phyloP scores from a whole-genome alignment of 2,113 vertebrate species.

The Cygnus buccinator region DNA sequence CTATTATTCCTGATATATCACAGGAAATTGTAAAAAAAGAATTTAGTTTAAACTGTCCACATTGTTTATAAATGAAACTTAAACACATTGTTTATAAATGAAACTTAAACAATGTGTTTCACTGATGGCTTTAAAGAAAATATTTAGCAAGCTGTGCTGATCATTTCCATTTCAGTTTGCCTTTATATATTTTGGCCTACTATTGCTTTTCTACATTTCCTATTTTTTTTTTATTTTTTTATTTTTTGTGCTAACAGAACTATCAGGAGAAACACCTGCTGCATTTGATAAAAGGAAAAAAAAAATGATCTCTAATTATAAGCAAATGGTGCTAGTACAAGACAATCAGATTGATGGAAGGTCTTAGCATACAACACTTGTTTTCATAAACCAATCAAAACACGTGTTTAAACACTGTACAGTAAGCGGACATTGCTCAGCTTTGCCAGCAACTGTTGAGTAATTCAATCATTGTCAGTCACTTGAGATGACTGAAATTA shows the following conservation, averaged over 20 bases:
- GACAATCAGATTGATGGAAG: constrained; percentile 43
- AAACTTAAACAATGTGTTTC: neutral
- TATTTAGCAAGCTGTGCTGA: neutral
- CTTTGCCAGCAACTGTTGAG: constrained; percentile 17
- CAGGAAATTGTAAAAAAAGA: neutral
- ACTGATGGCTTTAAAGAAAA: neutral
- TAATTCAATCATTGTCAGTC: neutral
- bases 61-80: no score
- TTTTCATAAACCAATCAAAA: constrained; percentile 48
- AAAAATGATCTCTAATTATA: constrained; percentile 12
- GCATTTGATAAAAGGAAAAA: neutral
- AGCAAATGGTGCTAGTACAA: constrained; percentile 25
- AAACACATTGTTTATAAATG: neutral
- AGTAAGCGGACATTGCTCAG: neutral
- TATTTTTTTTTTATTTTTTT: neutral
- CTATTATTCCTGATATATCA: neutral
- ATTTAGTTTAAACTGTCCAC: neutral
- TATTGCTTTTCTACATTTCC: neutral
- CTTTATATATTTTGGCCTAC: neutral
- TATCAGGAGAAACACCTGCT: constrained; percentile 56
- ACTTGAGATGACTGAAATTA: constrained; percentile 7
- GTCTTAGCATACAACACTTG: constrained; percentile 2
- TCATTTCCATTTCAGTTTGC: constrained; percentile 14
- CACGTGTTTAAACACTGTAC: constrained; percentile 4
- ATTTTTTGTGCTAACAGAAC: constrained; percentile 6